Evolutionary conservation across 2,113 vertebrate genomes (phyloP).

Genomic region (Sapayoa aenigma): DNA sequence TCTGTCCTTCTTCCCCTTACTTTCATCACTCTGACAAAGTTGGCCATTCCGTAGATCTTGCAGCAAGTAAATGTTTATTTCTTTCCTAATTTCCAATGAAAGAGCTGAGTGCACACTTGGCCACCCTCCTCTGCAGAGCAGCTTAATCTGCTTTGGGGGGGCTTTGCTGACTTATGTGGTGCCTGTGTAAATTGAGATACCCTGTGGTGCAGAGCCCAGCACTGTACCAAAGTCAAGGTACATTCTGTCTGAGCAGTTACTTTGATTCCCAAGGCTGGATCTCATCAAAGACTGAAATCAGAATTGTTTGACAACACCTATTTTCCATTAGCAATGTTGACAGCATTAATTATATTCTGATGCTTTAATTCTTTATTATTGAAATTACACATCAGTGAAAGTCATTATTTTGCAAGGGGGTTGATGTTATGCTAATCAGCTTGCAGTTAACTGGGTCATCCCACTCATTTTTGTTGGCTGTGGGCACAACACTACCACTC

Average conservation of each 20-base stretch:
- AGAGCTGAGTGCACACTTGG: not conserved
- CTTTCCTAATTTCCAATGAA: not conserved
- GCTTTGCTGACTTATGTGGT: not conserved
- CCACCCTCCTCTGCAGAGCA: not conserved
- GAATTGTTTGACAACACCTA: slow-evolving; percentile 60
- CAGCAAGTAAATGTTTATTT: not conserved
- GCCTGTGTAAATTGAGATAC: accelerated
- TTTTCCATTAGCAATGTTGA: slow-evolving; percentile 63
- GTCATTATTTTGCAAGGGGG: slow-evolving; percentile 52
- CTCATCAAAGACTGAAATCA: slow-evolving; percentile 55
- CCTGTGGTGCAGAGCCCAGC: not conserved
- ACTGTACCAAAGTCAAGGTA: not conserved
- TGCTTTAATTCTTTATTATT: slow-evolving; percentile 64
- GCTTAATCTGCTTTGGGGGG: not conserved
- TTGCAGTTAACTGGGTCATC: slow-evolving; percentile 57
- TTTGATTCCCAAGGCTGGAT: slow-evolving; percentile 49
- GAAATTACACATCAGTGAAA: slow-evolving; percentile 61
- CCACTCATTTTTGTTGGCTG: slow-evolving; percentile 51
- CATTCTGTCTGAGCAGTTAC: not conserved
- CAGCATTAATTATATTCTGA: slow-evolving; percentile 56
- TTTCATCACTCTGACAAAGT: not conserved
- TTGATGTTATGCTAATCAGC: slow-evolving; percentile 58
- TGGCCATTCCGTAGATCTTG: not conserved
- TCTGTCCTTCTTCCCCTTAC: not conserved
- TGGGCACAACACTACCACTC: slow-evolving; percentile 47